Base-by-base conservation (phyloP, 2,113 vertebrate species). In the Pogonocichla stellata region DNA sequence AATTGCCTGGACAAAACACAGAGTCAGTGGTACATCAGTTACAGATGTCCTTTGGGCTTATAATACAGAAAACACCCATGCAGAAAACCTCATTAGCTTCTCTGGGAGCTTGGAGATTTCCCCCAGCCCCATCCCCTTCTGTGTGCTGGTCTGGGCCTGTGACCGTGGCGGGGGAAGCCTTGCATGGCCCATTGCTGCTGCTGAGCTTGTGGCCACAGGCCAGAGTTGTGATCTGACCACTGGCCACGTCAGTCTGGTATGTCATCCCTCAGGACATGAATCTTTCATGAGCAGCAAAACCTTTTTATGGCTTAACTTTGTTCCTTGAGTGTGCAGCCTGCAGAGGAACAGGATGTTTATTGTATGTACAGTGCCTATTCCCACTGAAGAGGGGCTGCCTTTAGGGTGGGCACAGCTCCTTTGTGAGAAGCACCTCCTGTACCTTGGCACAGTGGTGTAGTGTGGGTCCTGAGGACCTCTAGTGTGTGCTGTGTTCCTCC, bases 261-360 rank as follows among this genome's bases (percentile, higher is more conserved):
- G 40, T 36, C 0, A 3, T 79, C 48, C 65, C 51, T 56, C 70
- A 64, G 60, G 84, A 91, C 36, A 4, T 51, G 36, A 67, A 81
- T 64, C 88, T 81, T 54, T 81, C 70, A 78, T 17, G 54, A 70
- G n/a, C 31, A 56, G 31, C 61, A 67, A 79, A 82, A 51, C 31
- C 61, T 75, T 94, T 96, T 82, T 61, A 77, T 58, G 86, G 74
- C 67, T 80, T 70, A n/a, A 61, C 75, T 94, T 96, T 90, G 42
- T 92, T 92, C 86, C 64, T 58, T 66, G 75, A 83, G 31, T 1
- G 7, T 64, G 40, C 85, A 50, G 36, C 10, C 47, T 50, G 50
- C 23, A 73, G 34, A 83, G 88, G 79, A 93, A 80, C 56, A 74
- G 93, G 79, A 62, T 95, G 86, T 83, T 95, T 93, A 83, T 34